phyloP scores from a whole-genome alignment of 2,113 vertebrate genomes.

The Chaenogobius annularis region DNA sequence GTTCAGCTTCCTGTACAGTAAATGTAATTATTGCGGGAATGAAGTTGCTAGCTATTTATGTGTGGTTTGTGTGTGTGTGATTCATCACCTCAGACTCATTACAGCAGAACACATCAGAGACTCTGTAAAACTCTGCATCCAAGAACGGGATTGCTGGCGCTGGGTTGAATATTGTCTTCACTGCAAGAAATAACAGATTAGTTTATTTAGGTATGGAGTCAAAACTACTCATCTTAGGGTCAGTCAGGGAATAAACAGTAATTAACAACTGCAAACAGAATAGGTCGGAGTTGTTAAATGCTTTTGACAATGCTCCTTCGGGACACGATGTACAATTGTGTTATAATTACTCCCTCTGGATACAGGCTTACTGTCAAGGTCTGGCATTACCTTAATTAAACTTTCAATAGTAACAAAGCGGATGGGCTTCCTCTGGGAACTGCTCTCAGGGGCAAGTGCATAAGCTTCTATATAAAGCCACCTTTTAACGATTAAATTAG shows the following conservation, averaged over 20 bases:
- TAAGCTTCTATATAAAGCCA: conserved; percentile 58
- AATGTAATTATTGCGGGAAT: conserved; percentile 4
- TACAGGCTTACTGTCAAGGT: conserved; percentile 39
- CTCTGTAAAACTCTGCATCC: conserved; percentile 84
- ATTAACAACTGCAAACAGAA: conserved; percentile 14
- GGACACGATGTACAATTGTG: conserved; percentile 33
- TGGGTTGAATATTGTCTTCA: conserved; percentile 95
- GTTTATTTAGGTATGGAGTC: conserved; percentile 16
- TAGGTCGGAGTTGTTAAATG: conserved; percentile 23
- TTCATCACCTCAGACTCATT: conserved; percentile 93
- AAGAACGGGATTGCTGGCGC: conserved; percentile 88
- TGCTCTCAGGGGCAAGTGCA: conserved; percentile 48
- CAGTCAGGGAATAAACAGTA: conserved; percentile 4
- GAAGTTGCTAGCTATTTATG: conserved; percentile 9
- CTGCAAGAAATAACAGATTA: conserved; percentile 67
- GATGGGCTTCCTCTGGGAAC: conserved; percentile 35
- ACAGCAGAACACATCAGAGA: conserved; percentile 94
- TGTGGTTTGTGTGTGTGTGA: conserved; percentile 32
- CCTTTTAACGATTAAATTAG: conserved; percentile 67
- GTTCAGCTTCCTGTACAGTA: conserved; percentile 26
- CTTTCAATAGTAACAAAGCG: conserved; percentile 54
- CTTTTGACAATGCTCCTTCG: conserved; percentile 18
- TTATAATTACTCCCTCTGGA: conserved; percentile 29
- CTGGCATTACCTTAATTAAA: conserved; percentile 59
- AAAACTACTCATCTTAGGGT: conserved; percentile 16